Evolutionary conservation across 2,888 invertebrate species (phyloP).

Genomic region (Drosophila helvetica): DNA sequence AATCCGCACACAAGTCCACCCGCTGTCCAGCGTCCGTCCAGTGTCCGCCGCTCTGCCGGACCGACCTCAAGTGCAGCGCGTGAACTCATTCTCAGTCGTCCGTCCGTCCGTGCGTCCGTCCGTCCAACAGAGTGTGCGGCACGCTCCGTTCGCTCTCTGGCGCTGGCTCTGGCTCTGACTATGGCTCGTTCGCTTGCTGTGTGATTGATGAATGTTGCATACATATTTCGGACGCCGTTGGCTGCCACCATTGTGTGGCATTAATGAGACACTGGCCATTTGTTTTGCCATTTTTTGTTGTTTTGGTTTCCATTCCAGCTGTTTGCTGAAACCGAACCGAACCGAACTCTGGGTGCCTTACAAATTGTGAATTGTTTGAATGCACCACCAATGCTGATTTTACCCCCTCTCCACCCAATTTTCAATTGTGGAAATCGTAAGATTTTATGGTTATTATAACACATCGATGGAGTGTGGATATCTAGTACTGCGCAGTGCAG

Average conservation of each 20-base stretch:
- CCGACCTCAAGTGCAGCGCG: conserved; percentile 1
- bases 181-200: conserved; percentile 47
- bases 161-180: background rate
- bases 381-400: background rate
- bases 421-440: conserved; percentile 54
- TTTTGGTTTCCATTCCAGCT: conserved; percentile 2
- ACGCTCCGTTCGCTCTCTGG: conserved; percentile 16
- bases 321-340: conserved; percentile 56
- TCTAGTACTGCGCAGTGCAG: conserved; percentile 24
- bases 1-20: conserved; percentile 58
- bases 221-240: conserved; percentile 78
- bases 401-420: conserved; percentile 2
- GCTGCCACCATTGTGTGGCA: conserved; percentile 74
- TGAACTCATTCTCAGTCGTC: conserved; percentile 12
- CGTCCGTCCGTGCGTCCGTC: conserved; percentile 46
- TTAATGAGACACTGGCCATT: conserved; percentile 76
- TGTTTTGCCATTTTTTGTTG: conserved; percentile 56
- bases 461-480: conserved; percentile 34
- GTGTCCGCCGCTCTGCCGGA: background rate
- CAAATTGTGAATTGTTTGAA: conserved; percentile 33
- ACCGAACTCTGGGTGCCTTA: conserved; percentile 38
- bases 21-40: conserved; percentile 12
- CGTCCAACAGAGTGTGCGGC: conserved; percentile 47
- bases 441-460: conserved; percentile 60
- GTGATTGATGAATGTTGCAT: conserved; percentile 82